These are phyloP conservation scores for Cossypha dichroa DNA, from an alignment of 2,797 vertebrate genomes.

Conservation along the genomic window DNA sequence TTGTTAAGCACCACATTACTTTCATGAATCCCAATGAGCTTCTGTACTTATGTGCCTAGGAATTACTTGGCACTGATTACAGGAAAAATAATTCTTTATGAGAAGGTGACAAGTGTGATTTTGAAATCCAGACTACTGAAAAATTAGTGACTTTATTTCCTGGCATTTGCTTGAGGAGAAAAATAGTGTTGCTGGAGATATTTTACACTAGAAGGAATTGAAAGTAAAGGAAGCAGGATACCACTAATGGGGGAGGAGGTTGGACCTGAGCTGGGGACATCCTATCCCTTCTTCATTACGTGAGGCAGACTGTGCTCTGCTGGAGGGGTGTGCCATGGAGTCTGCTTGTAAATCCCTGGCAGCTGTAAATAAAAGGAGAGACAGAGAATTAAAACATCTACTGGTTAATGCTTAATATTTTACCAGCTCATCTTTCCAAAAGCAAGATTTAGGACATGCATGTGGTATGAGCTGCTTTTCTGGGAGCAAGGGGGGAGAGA, in stretches of 20 bases:
- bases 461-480: background rate
- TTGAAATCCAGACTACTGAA: constrained; percentile 13
- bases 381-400: background rate
- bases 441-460: background rate
- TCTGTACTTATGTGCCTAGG: background rate
- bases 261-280: background rate
- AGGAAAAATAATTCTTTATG: background rate
- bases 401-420: background rate
- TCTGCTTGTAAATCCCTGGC: background rate
- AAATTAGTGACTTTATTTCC: background rate
- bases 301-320: background rate
- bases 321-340: background rate
- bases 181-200: background rate
- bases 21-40: background rate
- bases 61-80: background rate
- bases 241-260: background rate
- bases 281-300: background rate
- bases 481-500: background rate
- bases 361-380: background rate
- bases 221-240: background rate
- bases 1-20: constrained; percentile 33
- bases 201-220: background rate
- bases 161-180: background rate
- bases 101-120: background rate
- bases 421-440: background rate